Conservation (phyloP, 2,113 vertebrate genomes). For the Pteropus alecto region DNA sequence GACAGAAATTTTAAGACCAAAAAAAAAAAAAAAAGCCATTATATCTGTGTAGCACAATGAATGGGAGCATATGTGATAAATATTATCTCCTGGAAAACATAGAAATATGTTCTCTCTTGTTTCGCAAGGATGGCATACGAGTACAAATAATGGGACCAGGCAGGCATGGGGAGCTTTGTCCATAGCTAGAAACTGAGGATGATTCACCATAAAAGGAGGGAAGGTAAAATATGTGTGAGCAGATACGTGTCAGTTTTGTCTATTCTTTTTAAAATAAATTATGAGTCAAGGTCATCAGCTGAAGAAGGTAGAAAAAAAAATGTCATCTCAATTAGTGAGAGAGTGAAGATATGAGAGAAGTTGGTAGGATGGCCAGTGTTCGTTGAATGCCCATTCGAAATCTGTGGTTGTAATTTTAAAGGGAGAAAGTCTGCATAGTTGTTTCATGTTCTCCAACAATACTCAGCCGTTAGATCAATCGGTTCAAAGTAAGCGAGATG, state of each 20-base stretch:
- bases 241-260: neutral
- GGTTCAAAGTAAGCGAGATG: neutral
- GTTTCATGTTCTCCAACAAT: neutral
- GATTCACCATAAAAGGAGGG: neutral
- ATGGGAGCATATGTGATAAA: neutral
- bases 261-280: neutral
- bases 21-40: neutral
- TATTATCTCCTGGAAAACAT: accelerated
- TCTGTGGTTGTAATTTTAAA: neutral
- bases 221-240: neutral
- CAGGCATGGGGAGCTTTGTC: neutral
- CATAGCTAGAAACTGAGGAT: neutral
- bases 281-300: neutral
- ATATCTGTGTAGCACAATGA: neutral
- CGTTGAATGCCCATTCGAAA: neutral
- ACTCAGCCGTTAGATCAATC: neutral
- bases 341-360: neutral
- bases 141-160: neutral
- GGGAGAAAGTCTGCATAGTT: neutral
- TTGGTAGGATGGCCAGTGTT: neutral
- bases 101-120: neutral
- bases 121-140: neutral
- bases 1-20: neutral
- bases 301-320: neutral
- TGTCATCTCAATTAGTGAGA: neutral